These are phyloP conservation scores for Archocentrus centrarchus DNA, from an alignment of 2,113 vertebrate species.

Conservation along the genomic window DNA sequence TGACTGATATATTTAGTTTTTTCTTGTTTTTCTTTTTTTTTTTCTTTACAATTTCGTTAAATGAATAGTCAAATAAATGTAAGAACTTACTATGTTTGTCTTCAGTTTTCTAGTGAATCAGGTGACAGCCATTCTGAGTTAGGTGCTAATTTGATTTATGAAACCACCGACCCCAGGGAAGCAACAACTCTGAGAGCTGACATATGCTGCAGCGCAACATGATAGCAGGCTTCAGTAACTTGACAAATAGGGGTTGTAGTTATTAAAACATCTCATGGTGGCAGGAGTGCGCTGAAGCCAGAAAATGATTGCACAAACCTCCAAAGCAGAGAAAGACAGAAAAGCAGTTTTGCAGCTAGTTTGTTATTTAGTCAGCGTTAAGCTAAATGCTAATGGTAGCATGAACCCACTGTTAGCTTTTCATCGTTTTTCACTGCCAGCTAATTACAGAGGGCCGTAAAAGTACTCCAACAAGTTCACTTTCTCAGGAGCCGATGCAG, in stretches of 20 bases:
- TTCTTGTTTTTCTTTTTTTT: not conserved
- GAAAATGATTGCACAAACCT: not conserved
- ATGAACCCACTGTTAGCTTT: not conserved
- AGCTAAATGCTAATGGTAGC: not conserved
- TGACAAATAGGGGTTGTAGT: slow-evolving; percentile 61
- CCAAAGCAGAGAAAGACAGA: not conserved
- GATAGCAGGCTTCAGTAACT: slow-evolving; percentile 62
- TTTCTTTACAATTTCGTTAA: not conserved
- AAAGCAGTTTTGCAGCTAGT: not conserved
- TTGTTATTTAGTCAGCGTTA: not conserved
- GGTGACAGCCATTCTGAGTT: slow-evolving; percentile 20
- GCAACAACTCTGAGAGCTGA: slow-evolving; percentile 53
- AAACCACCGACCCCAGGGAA: slow-evolving; percentile 40
- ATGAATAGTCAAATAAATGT: not conserved
- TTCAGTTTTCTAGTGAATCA: slow-evolving; percentile 10
- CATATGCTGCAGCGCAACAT: slow-evolving; percentile 71
- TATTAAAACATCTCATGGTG: slow-evolving; percentile 49
- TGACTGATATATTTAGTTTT: not conserved
- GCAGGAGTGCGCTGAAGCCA: slow-evolving; percentile 8
- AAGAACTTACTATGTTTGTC: not conserved
- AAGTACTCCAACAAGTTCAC: not conserved
- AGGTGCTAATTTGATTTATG: slow-evolving; percentile 72
- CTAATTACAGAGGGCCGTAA: not conserved
- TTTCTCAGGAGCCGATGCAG: not conserved
- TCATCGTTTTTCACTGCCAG: not conserved